Conservation (phyloP, 2,888 invertebrate species). For the Parnassius mnemosyne region DNA sequence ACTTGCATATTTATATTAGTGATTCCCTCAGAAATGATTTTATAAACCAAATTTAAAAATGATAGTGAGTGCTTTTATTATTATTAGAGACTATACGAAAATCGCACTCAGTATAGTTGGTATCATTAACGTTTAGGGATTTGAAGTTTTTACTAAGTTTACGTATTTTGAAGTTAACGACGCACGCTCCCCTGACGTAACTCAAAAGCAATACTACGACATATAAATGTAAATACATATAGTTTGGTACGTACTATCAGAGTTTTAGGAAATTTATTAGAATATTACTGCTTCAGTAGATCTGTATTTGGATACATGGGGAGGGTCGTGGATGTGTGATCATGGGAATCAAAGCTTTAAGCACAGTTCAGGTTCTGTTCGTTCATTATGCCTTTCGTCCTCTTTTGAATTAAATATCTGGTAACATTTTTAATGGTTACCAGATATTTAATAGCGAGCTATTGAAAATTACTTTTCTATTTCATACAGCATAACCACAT, state of each 20-base stretch:
- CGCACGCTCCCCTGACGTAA: conserved; percentile 78
- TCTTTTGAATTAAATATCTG: conserved; percentile 16
- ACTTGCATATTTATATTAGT: conserved; percentile 66
- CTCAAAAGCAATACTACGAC: conserved; percentile 80
- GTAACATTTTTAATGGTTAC: conserved; percentile 2
- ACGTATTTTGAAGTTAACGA: conserved; percentile 65
- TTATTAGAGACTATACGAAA: conserved; percentile 65
- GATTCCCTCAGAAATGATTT: conserved; percentile 62
- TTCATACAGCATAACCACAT: conserved; percentile 66
- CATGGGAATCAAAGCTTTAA: conserved; percentile 80
- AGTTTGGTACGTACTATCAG: conserved; percentile 74
- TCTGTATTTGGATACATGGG: conserved; percentile 59
- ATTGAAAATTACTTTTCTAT: conserved; percentile 66
- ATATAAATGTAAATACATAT: conserved; percentile 79
- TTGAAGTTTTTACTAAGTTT: conserved; percentile 74
- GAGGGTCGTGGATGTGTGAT: conserved; percentile 69
- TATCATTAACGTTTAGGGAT: conserved; percentile 69
- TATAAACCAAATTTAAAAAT: conserved; percentile 68
- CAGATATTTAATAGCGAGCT: conserved; percentile 50
- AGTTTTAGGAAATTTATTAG: conserved; percentile 79
- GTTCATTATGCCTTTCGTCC: conserved; percentile 52
- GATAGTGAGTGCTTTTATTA: conserved; percentile 74
- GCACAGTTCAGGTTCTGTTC: conserved; percentile 66
- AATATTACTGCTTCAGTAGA: conserved; percentile 71
- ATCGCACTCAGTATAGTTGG: conserved; percentile 71